Base-by-base conservation (phyloP, 2,797 vertebrate genomes). In the Bufotes viridis region DNA sequence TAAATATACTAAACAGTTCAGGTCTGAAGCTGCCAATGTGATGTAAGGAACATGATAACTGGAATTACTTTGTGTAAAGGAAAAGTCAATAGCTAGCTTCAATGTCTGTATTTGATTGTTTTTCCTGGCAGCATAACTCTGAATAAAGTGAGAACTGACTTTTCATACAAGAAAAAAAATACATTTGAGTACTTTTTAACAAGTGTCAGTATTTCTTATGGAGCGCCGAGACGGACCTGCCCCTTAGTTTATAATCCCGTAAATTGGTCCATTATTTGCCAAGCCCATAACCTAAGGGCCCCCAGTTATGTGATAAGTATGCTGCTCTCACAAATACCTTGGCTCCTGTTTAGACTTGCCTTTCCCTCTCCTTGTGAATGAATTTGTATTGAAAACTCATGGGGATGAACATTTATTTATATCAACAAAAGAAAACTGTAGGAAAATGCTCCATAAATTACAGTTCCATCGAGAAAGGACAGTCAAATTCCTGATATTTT, bases 181-280 rank as follows among this genome's bases (percentile, higher is more conserved):
- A 49, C 14, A 24, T 70, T 81, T 24, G 34, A 57, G 22, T n/a
- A 61, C 42, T 72, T 82, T 42, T 81, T 74, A 81, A 79, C 80
- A 86, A 67, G 78, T 84, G 82, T 89, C 78, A 84, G 63, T 60
- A 84, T 78, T 80, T 24, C 65, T 20, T 86, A 49, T 58, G 29
- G 61, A 76, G 78, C 76, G 49, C 58, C 14, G 69, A 86, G 34
- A 86, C 70, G 81, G 83, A 82, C 84, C 53, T 88, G 87, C 87
- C 87, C 80, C 81, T 82, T 86, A 82, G 20, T 82, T 57, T 89
- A 49, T 89, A 89, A 89, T 89, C 88, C 88, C 51, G 29, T 78
- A 82, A 89, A 89, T 86, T 82, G 88, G 84, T 70, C 84, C 74
- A 89, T 86, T 82, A 87, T 70, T 67, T 60, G 84, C 80, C 80